These are phyloP conservation scores for Ommatoiulus sabulosus DNA, from an alignment of 2,888 invertebrate genomes.

Conservation along the genomic window DNA sequence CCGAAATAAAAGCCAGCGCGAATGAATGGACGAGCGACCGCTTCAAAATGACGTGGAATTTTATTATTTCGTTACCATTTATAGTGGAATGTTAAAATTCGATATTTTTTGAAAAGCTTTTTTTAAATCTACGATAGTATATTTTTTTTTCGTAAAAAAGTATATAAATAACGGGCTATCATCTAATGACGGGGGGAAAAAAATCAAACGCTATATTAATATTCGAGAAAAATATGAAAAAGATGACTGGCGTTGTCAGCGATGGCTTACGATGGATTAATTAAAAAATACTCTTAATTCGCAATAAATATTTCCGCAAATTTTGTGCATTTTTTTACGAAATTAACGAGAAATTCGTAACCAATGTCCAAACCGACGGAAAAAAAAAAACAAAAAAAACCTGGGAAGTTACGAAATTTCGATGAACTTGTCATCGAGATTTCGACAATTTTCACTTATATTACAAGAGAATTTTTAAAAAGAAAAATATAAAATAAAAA, in stretches of 20 bases:
- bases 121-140: constrained; percentile 1
- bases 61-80: constrained; percentile 41
- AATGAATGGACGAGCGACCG: no score
- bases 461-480: not conserved
- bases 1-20: no score
- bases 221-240: not conserved
- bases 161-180: constrained; percentile 53
- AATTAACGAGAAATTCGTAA: not conserved
- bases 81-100: constrained; percentile 48
- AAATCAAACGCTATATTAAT: constrained; percentile 6
- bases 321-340: not conserved
- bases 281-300: not conserved
- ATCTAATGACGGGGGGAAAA: constrained; percentile 10
- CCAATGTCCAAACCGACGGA: not conserved
- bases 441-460: not conserved
- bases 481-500: no score
- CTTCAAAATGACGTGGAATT: not conserved
- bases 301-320: not conserved
- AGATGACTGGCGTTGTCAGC: not conserved
- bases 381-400: not conserved
- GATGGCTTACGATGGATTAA: not conserved
- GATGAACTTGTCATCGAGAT: not conserved
- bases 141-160: constrained; percentile 54
- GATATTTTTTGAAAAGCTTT: constrained; percentile 44
- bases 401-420: not conserved